These are phyloP conservation scores for Zosterops japonicus DNA, from an alignment of 2,113 vertebrate species.

Conservation along the genomic window DNA sequence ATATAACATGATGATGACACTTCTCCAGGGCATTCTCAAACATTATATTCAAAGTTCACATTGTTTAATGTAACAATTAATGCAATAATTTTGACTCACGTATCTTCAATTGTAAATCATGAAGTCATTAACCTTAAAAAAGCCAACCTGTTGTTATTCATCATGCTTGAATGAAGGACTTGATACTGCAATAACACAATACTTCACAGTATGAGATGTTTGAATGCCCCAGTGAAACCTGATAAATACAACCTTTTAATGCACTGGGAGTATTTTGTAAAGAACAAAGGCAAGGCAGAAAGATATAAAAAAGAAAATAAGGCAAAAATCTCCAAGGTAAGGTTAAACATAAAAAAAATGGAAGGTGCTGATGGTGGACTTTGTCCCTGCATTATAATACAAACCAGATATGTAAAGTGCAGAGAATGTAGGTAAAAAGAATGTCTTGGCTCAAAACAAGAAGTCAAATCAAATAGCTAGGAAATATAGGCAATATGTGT, in stretches of 20 bases:
- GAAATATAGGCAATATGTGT: background rate
- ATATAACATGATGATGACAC: slow-evolving; percentile 12
- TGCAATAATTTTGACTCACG: slow-evolving; percentile 54
- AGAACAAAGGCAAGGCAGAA: background rate
- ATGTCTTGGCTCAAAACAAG: background rate
- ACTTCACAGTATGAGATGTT: background rate
- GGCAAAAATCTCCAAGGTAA: background rate
- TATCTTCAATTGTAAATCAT: slow-evolving; percentile 65
- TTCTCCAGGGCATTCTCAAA: slow-evolving; percentile 40
- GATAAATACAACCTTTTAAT: background rate
- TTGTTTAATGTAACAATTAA: slow-evolving; percentile 56
- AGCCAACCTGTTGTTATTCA: slow-evolving; percentile 33
- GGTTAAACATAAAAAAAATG: background rate
- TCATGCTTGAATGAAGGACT: slow-evolving; percentile 32
- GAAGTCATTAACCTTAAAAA: slow-evolving; percentile 62
- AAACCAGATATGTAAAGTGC: background rate
- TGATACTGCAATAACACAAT: slow-evolving; percentile 14
- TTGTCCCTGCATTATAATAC: background rate
- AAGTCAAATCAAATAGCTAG: background rate
- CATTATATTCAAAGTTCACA: slow-evolving; percentile 49
- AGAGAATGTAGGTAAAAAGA: background rate
- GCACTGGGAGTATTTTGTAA: background rate
- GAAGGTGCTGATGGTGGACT: background rate
- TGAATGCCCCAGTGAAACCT: background rate
- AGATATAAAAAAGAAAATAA: background rate